phyloP scores from a whole-genome alignment of 2,113 vertebrate genomes.

The Neogobius melanostomus region DNA sequence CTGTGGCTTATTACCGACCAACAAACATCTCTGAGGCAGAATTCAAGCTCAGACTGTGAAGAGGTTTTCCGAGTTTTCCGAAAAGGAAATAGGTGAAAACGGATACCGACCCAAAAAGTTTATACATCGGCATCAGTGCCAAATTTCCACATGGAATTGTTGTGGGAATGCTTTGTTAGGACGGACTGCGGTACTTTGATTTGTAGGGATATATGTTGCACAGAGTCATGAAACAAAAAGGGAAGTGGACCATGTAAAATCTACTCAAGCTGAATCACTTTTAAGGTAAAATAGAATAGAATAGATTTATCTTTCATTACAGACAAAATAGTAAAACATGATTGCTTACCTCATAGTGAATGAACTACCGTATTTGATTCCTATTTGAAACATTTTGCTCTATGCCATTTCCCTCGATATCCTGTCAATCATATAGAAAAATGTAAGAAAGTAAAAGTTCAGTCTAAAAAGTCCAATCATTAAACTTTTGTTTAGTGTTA shows the following conservation, averaged over 20 bases:
- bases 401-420: background rate
- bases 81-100: background rate
- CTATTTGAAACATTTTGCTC: background rate
- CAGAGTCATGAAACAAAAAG: slow-evolving; percentile 12
- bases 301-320: no score
- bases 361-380: background rate
- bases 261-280: background rate
- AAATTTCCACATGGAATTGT: background rate
- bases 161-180: background rate
- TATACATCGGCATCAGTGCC: background rate
- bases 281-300: background rate
- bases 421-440: background rate
- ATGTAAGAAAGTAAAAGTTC: no score
- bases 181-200: background rate
- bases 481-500: no score
- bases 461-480: no score
- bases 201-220: slow-evolving; percentile 11
- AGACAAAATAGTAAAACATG: no score
- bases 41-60: slow-evolving; percentile 8
- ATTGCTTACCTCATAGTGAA: background rate
- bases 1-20: slow-evolving; percentile 4
- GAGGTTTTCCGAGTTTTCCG: background rate
- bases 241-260: background rate
- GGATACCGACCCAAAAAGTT: background rate
- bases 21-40: background rate